Conservation (phyloP, 2,113 vertebrate genomes). For the Chloropsis hardwickii region DNA sequence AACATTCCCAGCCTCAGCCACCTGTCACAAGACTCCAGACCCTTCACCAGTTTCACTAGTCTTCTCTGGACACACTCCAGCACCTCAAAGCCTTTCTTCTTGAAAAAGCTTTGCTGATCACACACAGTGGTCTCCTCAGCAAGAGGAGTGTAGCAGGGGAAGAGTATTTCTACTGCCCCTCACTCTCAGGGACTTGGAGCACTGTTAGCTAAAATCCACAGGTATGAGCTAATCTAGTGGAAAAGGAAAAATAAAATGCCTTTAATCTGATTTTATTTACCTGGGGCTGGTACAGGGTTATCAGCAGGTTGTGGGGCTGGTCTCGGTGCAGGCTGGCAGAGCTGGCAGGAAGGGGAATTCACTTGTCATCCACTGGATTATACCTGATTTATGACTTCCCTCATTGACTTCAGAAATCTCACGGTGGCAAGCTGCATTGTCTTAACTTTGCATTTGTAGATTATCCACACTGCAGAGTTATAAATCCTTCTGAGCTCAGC, state of each 20-base stretch:
- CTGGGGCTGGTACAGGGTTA: neutral
- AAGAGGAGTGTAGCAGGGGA: neutral
- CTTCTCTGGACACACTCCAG: neutral
- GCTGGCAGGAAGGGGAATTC: neutral
- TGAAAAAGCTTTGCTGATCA: neutral
- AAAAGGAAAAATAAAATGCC: neutral
- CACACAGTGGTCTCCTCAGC: neutral
- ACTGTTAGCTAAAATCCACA: neutral
- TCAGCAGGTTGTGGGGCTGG: neutral
- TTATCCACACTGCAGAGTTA: constrained; percentile 48
- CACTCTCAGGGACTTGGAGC: neutral
- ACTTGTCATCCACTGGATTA: neutral
- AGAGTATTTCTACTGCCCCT: neutral
- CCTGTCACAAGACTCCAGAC: neutral
- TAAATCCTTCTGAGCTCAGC: constrained; percentile 60
- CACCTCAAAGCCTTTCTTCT: neutral
- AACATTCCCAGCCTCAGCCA: neutral
- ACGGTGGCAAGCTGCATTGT: neutral
- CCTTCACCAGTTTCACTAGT: neutral
- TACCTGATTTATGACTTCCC: neutral
- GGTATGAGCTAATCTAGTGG: neutral
- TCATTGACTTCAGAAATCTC: constrained; percentile 32
- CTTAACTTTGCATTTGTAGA: constrained; percentile 52
- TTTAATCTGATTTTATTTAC: neutral
- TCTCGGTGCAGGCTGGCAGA: neutral